Conservation (phyloP, 1,140 invertebrate genomes). For the Drosophila teissieri region DNA sequence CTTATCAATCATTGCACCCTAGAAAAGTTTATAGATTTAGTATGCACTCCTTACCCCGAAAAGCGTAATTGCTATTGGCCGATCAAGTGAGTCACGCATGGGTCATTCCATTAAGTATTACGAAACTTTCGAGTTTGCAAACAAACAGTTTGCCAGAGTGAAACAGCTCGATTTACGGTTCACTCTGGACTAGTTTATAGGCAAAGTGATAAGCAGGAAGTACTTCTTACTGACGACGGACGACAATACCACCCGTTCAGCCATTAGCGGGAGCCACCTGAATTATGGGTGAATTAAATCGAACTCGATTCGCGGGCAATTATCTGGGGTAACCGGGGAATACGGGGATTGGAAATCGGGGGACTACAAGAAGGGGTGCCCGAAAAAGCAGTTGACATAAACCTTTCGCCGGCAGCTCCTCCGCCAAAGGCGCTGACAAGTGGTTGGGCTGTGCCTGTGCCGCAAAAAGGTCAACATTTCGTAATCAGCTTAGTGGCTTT, state of each 20-base stretch:
- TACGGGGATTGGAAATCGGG: not conserved
- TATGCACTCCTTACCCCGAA: not conserved
- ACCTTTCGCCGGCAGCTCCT: constrained; percentile 63
- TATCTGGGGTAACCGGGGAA: constrained; percentile 18
- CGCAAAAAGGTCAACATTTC: constrained; percentile 78
- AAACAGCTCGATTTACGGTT: constrained; percentile 38
- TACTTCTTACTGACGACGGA: constrained; percentile 2
- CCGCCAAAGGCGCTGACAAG: constrained; percentile 73
- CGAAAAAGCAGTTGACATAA: constrained; percentile 68
- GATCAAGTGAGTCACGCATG: constrained; percentile 23
- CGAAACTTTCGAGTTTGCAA: constrained; percentile 12
- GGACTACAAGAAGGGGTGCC: not conserved
- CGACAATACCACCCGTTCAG: constrained; percentile 30
- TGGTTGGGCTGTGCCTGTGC: constrained; percentile 44
- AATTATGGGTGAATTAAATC: constrained; percentile 59
- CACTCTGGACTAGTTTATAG: constrained; percentile 35
- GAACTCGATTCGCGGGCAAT: constrained; percentile 57
- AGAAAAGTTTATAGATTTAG: constrained; percentile 6
- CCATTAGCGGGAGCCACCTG: constrained; percentile 42
- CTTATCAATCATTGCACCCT: constrained; percentile 28
- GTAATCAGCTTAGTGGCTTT: constrained; percentile 77
- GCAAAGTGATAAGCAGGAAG: constrained; percentile 51
- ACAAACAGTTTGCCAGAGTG: constrained; percentile 28
- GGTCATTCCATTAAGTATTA: constrained; percentile 16
- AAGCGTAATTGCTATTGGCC: not conserved